Percentiles rank a stretch among this genome's conserved stretches.
These are phyloP conservation scores for Bellardia pandia DNA, from an alignment of 2,888 invertebrate genomes.

Conservation along the genomic window DNA sequence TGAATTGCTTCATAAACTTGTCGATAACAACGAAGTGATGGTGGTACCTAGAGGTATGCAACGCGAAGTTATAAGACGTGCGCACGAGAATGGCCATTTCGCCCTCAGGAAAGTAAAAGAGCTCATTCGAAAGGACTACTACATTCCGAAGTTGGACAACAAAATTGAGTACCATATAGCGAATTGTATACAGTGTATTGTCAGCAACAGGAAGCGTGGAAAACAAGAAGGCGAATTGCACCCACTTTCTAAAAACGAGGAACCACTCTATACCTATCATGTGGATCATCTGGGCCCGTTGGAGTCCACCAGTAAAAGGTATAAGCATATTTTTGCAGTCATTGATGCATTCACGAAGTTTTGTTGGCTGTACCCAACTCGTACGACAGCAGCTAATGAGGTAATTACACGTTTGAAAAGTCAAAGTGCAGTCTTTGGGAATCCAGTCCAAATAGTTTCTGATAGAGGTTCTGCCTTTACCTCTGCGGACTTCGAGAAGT, in stretches of 20 bases:
- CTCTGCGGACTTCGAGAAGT: constrained; percentile 76
- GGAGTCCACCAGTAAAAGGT: constrained; percentile 74
- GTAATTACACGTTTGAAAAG: constrained; percentile 76
- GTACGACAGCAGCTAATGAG: constrained; percentile 77
- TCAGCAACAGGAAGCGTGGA: constrained; percentile 55
- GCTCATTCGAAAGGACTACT: constrained; percentile 45
- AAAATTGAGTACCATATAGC: constrained; percentile 53
- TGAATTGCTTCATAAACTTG: constrained; percentile 68
- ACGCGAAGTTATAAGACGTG: constrained; percentile 68
- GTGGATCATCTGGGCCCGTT: constrained; percentile 67
- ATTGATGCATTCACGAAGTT: constrained; percentile 81
- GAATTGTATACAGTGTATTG: constrained; percentile 57
- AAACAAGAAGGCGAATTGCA: constrained; percentile 64
- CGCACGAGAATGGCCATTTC: constrained; percentile 74
- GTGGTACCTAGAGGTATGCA: constrained; percentile 68
- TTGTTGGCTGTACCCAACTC: constrained; percentile 80
- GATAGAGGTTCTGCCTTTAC: constrained; percentile 79
- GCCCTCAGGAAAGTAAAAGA: constrained; percentile 56
- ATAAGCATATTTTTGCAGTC: constrained; percentile 77
- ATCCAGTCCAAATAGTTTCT: constrained; percentile 78
- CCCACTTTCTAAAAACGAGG: constrained; percentile 41
- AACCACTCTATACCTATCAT: constrained; percentile 51
- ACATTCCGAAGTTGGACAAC: constrained; percentile 52
- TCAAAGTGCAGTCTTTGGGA: constrained; percentile 80
- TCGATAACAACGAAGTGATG: constrained; percentile 63